phyloP scores from a whole-genome alignment of 2,797 vertebrate species.

The Etheostoma perlongum region DNA sequence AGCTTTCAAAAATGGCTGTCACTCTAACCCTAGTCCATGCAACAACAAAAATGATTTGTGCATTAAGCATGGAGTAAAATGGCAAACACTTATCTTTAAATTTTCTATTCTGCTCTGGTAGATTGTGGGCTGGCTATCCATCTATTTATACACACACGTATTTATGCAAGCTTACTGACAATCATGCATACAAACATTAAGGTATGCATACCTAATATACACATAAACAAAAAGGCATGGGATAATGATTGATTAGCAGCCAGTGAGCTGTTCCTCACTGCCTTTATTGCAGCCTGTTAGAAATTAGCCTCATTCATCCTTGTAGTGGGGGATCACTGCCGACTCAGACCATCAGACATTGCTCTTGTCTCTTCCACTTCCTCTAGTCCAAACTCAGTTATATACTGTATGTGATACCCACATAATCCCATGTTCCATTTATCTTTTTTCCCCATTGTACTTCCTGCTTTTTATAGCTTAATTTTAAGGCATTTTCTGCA shows the following conservation, averaged over 20 bases:
- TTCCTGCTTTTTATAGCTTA: slow-evolving; percentile 29
- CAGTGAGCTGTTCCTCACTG: slow-evolving; percentile 45
- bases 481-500: slow-evolving; percentile 35
- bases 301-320: slow-evolving; percentile 77
- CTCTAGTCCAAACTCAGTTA: slow-evolving; percentile 69
- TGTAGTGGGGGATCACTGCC: slow-evolving; percentile 54
- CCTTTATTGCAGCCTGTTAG: slow-evolving; percentile 60
- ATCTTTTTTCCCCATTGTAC: slow-evolving; percentile 43
- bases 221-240: slow-evolving; percentile 10
- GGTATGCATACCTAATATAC: slow-evolving; percentile 3
- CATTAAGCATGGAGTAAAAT: not conserved
- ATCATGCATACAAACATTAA: slow-evolving; percentile 24
- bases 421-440: slow-evolving; percentile 58
- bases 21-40: not conserved
- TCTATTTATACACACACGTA: slow-evolving; percentile 14
- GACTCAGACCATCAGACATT: slow-evolving; percentile 36
- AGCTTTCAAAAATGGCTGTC: slow-evolving; percentile 28
- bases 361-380: slow-evolving; percentile 39
- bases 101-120: slow-evolving; percentile 11
- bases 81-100: slow-evolving; percentile 13
- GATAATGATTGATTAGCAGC: slow-evolving; percentile 66
- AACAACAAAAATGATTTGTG: not conserved
- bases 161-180: slow-evolving; percentile 24
- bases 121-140: not conserved
- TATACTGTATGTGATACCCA: slow-evolving; percentile 66